Evolutionary conservation across 2,888 invertebrate species (phyloP), one percentile per base, ranked within the genome.

Genomic region (Pherbina coryleti): DNA sequence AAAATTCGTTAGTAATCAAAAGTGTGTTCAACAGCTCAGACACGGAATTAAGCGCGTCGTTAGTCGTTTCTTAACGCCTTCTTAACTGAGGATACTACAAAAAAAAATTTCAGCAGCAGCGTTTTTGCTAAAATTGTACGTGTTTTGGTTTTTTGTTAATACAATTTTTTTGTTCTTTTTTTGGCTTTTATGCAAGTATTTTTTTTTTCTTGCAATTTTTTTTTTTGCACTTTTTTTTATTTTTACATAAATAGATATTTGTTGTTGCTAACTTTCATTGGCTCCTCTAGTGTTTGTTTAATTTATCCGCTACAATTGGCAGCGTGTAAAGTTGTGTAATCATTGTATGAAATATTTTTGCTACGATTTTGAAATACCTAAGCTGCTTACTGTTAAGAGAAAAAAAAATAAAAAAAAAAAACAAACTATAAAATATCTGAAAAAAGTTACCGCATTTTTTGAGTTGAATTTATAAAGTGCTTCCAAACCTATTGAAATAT

Each of bases 1-100:
- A 88, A 88, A 88, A 86, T 87, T 86, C 87, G 86, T 88, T 88
- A 88, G 88, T 88, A 88, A 88, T 86, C 89, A 88, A 88, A 88
- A 88, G 88, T 85, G 87, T 86, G 86, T 84, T 85, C 85, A 89
- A 86, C 86, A 85, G 88, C 86, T 86, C 86, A 88, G 88, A 88
- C 86, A 86, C 81, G 82, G 79, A 79, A 78, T 77, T 82, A 82
- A 82, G 82, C 84, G 84, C 85, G 86, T 84, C 82, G 67, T 51
- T 79, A 81, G 79, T 81, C 80, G 79, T 75, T 69, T 62, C 67
- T 78, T 76, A 81, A 72, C 81, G 81, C 81, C 80, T 79, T 78
- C 77, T 75, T 53, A 67, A 73, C 79, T 79, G 79, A 80, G 81
- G 80, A 82, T 80, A 81, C 78, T 77, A 72, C 66, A 73, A 37